Percentiles rank a stretch among this genome's conserved stretches.
Evolutionary conservation across 2,888 invertebrate genomes (phyloP).

Genomic region (Leucoma salicis): DNA sequence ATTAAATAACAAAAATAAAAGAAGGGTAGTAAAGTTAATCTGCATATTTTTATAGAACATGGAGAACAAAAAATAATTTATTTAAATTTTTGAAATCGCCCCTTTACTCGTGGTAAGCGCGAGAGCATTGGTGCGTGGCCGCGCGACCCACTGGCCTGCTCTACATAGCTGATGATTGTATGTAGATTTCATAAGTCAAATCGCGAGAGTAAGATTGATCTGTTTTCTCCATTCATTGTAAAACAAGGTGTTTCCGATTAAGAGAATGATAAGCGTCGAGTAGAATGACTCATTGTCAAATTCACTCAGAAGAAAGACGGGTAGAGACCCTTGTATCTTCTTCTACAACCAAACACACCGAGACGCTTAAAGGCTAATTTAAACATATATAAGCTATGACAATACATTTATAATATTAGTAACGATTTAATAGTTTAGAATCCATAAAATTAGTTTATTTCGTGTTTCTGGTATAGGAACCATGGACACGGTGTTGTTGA

Average conservation of each 20-base stretch:
- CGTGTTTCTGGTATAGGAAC: no score
- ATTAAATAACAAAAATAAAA: not conserved
- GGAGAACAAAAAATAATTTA: constrained; percentile 1
- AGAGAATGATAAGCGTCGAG: no score
- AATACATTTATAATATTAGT: no score
- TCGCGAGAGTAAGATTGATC: constrained; percentile 59
- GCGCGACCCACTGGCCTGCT: constrained; percentile 75
- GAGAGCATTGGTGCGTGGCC: constrained; percentile 39
- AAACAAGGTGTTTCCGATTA: constrained; percentile 31
- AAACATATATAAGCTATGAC: no score
- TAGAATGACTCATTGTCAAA: no score
- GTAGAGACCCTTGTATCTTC: no score
- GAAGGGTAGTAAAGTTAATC: not conserved
- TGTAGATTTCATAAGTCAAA: constrained; percentile 78
- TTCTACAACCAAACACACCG: no score
- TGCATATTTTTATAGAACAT: not conserved
- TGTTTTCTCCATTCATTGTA: constrained; percentile 71
- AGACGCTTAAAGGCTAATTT: no score
- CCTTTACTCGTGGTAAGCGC: constrained; percentile 13
- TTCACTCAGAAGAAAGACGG: no score
- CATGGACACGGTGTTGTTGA: no score
- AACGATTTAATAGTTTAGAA: no score
- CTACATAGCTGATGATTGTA: constrained; percentile 75
- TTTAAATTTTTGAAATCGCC: constrained; percentile 13
- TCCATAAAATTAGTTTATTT: no score